phyloP scores from a whole-genome alignment of 2,113 vertebrate species.

The Calyptomena viridis region DNA sequence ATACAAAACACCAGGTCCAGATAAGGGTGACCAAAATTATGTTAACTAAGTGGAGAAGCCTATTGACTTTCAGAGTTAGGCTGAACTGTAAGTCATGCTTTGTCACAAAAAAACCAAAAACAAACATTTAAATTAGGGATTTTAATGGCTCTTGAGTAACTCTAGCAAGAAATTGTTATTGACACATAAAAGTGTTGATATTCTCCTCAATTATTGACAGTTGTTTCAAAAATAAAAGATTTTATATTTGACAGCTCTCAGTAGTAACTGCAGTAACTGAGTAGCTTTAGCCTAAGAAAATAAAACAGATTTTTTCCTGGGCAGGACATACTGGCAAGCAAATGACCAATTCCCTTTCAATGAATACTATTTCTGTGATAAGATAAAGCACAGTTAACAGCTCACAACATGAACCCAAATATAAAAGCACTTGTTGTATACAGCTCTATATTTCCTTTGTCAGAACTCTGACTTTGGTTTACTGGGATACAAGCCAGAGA shows the following conservation, averaged over 20 bases:
- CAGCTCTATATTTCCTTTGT: background rate
- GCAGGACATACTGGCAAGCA: background rate
- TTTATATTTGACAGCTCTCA: background rate
- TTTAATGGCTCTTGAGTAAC: background rate
- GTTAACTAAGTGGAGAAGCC: background rate
- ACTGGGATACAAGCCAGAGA: background rate
- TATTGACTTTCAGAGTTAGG: background rate
- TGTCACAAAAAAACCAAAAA: background rate
- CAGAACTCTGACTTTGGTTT: background rate
- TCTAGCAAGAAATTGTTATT: background rate
- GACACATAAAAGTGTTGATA: background rate
- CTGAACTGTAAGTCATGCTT: background rate
- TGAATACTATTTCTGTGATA: background rate
- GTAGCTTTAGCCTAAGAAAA: background rate
- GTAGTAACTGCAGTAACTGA: background rate
- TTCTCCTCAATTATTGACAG: background rate
- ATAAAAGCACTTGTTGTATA: background rate
- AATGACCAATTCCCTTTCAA: background rate
- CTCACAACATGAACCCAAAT: background rate
- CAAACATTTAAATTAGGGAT: fast-evolving
- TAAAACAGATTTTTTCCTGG: background rate
- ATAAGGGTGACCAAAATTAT: background rate
- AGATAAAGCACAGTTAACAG: background rate
- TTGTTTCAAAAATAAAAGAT: background rate
- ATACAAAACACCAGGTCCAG: background rate